A percentile compares a stretch with the other conserved stretches of the same genome.
Evolutionary conservation across 2,797 vertebrate genomes (phyloP).

Genomic region (Gymnocypris eckloni): DNA sequence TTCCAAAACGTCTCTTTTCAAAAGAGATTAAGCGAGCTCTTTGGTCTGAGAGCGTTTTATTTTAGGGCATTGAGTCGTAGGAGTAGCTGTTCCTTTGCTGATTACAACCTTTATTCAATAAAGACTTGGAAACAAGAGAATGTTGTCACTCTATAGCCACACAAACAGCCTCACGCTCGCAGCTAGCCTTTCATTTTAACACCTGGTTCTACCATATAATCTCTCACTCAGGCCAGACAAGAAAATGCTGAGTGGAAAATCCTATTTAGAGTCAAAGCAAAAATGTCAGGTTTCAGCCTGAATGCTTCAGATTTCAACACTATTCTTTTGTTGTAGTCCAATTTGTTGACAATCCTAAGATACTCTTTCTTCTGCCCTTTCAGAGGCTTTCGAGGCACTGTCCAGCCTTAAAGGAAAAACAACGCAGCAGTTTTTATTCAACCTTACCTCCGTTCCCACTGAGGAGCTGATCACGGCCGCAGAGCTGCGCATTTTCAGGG

Average conservation of each 20-base stretch:
- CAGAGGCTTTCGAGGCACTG: slow-evolving; percentile 94
- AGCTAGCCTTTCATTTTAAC: slow-evolving; percentile 58
- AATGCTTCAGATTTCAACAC: slow-evolving; percentile 4
- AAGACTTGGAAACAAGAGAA: slow-evolving; percentile 53
- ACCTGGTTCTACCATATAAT: slow-evolving; percentile 55
- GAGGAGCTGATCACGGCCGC: slow-evolving; percentile 94
- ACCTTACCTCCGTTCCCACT: slow-evolving; percentile 90
- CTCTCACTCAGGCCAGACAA: slow-evolving; percentile 45
- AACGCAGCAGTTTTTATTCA: slow-evolving; percentile 95
- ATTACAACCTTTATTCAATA: slow-evolving; percentile 57
- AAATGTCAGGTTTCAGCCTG: slow-evolving; percentile 41
- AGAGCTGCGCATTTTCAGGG: slow-evolving; percentile 94
- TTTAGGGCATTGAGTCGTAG: slow-evolving; percentile 74
- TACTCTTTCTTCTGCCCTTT: slow-evolving; percentile 52
- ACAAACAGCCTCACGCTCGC: slow-evolving; percentile 41
- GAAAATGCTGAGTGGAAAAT: slow-evolving; percentile 45
- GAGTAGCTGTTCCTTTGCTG: slow-evolving; percentile 65
- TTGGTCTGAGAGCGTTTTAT: slow-evolving; percentile 80
- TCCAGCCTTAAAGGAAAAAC: slow-evolving; percentile 89
- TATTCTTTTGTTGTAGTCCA: background rate
- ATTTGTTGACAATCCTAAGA: slow-evolving; percentile 8
- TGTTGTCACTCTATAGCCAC: slow-evolving; percentile 47
- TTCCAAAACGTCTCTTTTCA: slow-evolving; percentile 81
- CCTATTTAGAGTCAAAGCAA: slow-evolving; percentile 20
- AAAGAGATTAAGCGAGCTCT: slow-evolving; percentile 72